Evolutionary conservation across 2,888 invertebrate genomes (phyloP), one percentile per base, ranked within the genome.

Genomic region (Harmothoe impar): DNA sequence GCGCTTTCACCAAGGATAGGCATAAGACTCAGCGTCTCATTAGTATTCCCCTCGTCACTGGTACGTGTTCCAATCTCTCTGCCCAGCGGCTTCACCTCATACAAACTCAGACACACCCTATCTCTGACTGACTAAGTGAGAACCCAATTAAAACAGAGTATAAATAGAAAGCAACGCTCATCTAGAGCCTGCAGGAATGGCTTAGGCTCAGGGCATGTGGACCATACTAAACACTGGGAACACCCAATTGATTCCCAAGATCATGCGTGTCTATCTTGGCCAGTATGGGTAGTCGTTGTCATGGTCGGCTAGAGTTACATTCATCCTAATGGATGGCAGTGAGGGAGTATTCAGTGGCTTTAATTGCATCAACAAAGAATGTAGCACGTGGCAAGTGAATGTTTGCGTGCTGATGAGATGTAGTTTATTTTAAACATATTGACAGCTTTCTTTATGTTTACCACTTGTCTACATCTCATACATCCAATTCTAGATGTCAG

Each of bases 11-110:
- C 7, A 72, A 72, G 72, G 3, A 3, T 20, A 72, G 25, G 25
- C 17, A 5, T 72, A 25, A 5, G 15, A 62, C 20, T 15, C n/a
- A n/a, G 15, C 62, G 62, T 20, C 72, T 72, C 25, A 72, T 72
- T 25, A 29, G 72, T 29, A 72, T 72, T 72, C 72, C 29, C 72
- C 72, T 25, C 72, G 17, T 72, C 3, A 29, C 3, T 29, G 12
- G 29, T 29, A n/a, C 31, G 29, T 72, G 72, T 72, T 29, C 72
- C 72, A 72, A 72, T 72, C 72, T 72, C 72, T 29, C n/a, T 29
- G 72, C 31, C 23, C 29, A 15, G 7, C 7, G 15, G 72, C 72
- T 72, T n/a, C 31, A 29, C 0, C 72, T 7, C 72, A 23, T 29
- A 29, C 72, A 72, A 72, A 72, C 1, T 72, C 3, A 23, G 72